Base-by-base conservation (phyloP, 2,113 vertebrate genomes). In the Oryzias celebensis region DNA sequence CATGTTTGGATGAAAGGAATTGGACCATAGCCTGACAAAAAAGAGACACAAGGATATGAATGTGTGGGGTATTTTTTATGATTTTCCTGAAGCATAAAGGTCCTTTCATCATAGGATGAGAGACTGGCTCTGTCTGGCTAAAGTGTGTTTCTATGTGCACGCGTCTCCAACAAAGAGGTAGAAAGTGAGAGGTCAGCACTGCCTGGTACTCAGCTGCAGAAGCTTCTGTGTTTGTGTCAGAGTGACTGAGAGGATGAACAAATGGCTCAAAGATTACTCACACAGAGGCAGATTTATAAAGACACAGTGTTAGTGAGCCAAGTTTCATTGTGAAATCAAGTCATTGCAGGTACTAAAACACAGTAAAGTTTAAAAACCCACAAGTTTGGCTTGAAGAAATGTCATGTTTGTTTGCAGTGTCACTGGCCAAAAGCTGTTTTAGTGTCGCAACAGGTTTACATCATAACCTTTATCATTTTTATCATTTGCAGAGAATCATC, bases 171-270 rank as follows among this genome's bases (percentile, higher is more conserved):
- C 52, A 65, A 67, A 44, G 24, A 57, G 67, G 76, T 64, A 26
- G 55, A 82, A 62, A 82, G 77, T 42, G 47, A 75, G 82, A 84
- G 61, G 66, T 75, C 62, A 73, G 76, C 67, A 26, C 76, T 68
- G 84, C 78, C 80, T 84, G 86, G 82, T 71, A 85, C 86, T 66
- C 65, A 43, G 57, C 80, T 51, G 58, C 56, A 75, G 51, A 78
- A 78, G 59, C 45, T 3, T 68, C 55, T 75, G 57, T 82, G 71
- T 80, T 45, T 59, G n/a, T 54, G 23, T 4, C 0, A 58, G 16
- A 26, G 58, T n/a, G 5, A 5, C 43, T 49, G 44, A 62, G 36
- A 62, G n/a, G 3, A 51, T 17, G 18, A 46, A 51, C 15, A n/a
- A 51, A 57, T 47, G 36, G 56, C 15, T 67, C 68, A 76, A 48